Evolutionary conservation across 2,797 vertebrate species (phyloP), one percentile per base, ranked within the genome.

Genomic region (Manis crassicaudata): DNA sequence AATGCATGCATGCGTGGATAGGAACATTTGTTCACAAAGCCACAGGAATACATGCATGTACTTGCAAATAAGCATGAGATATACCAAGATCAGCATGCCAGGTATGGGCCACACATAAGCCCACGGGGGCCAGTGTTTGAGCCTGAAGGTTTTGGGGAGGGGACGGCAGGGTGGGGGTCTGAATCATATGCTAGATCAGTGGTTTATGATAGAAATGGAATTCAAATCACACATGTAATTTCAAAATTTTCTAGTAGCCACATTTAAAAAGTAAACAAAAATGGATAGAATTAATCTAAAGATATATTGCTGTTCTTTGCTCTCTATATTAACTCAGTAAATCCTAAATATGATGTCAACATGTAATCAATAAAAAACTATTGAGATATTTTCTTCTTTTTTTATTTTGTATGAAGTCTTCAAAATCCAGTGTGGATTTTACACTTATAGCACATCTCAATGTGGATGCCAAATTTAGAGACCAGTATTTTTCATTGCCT

Each of bases 381-480:
- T 17, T 29, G 35, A 80, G 23, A n/a, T 40, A 40, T 46, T 85
- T 70, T 54, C n/a, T 86, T 79, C 16, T 58, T 81, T 76, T 58
- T 84, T 8, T 20, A 82, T 89, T 85, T 50, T n/a, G 56, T 90
- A 70, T 12, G 17, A 86, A 93, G 27, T 56, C 77, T 92, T 92
- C 81, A 50, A 73, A 94, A 40, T 62, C 12, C 54, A 81, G 23
- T 23, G 46, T 6, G 1, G 75, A n/a, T 40, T 65, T 95, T 73
- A 80, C 12, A 27, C 25, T 75, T 27, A 65, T 0, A 17, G n/a
- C 25, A 8, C 20, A 56, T 35, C 60, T 92, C 76, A 32, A 7
- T 4, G 52, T 35, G 58, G 58, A 62, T 10, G 35, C 21, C 37
- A 81, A 80, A 75, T 89, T 60, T 75, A 89, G 92, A 91, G 16